Percentiles rank a stretch among this genome's conserved stretches.
These are phyloP conservation scores for Lagenorhynchus albirostris DNA, from an alignment of 2,113 vertebrate species.

Conservation along the genomic window DNA sequence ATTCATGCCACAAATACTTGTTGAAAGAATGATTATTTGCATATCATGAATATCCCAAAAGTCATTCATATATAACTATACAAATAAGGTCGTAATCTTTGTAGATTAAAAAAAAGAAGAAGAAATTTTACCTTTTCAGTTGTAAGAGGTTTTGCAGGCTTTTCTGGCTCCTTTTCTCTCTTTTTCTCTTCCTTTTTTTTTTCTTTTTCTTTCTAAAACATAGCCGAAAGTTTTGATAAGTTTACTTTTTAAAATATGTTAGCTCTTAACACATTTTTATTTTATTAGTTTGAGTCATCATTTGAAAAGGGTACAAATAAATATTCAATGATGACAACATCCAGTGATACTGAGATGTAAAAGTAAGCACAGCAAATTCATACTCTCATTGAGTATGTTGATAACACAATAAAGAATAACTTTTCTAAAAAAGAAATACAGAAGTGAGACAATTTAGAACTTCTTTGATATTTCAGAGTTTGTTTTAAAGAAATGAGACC, in stretches of 20 bases:
- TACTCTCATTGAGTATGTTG: background rate
- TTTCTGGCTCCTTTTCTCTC: constrained; percentile 90
- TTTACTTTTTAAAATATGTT: constrained; percentile 16
- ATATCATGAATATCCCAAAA: background rate
- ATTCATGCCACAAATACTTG: background rate
- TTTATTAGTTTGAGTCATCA: constrained; percentile 37
- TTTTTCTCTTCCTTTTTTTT: constrained; percentile 93
- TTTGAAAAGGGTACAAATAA: background rate
- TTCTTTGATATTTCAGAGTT: constrained; percentile 9
- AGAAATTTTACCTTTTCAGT: constrained; percentile 83
- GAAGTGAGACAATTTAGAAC: background rate
- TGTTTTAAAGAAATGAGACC: background rate
- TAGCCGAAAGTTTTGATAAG: constrained; percentile 33
- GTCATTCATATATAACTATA: background rate
- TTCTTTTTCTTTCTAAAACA: constrained; percentile 89
- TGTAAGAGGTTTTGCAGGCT: constrained; percentile 81
- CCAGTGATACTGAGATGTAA: constrained; percentile 26
- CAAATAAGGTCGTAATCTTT: background rate
- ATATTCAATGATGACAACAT: background rate
- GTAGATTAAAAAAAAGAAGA: background rate
- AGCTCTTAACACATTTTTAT: background rate
- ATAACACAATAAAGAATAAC: background rate
- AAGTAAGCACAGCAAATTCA: background rate
- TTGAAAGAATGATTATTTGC: background rate
- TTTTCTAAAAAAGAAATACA: background rate